These are phyloP conservation scores for Cactoblastis cactorum DNA, from an alignment of 2,888 invertebrate genomes.

Conservation along the genomic window DNA sequence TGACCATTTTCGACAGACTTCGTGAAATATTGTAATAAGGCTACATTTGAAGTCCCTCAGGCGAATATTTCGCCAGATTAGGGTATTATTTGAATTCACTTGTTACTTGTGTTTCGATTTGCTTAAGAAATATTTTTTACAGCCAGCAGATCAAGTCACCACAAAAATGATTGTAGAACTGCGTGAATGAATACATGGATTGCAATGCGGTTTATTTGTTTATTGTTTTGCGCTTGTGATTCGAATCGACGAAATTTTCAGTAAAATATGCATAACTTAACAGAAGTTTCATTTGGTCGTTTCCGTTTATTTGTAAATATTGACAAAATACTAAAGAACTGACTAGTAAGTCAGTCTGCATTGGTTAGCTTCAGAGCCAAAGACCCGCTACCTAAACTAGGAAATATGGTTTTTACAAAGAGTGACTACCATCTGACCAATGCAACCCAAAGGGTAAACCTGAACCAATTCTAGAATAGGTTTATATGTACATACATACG, in stretches of 20 bases:
- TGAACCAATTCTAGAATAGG: too few species aligned
- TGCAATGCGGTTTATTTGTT: slow-evolving; percentile 62
- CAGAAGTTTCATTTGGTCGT: slow-evolving; percentile 24
- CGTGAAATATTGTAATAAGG: slow-evolving; percentile 19
- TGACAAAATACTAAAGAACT: background rate
- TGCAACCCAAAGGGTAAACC: too few species aligned
- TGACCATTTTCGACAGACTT: slow-evolving; percentile 59
- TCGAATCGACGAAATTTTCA: slow-evolving; percentile 42
- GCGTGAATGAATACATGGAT: slow-evolving; percentile 41
- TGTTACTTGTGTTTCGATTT: background rate
- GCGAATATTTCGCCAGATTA: slow-evolving; percentile 36
- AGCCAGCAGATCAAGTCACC: slow-evolving; percentile 19
- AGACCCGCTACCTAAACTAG: too few species aligned
- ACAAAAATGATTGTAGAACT: slow-evolving; percentile 30
- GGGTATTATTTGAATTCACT: slow-evolving; percentile 29
- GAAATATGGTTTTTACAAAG: too few species aligned
- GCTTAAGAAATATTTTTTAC: background rate
- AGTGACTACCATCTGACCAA: too few species aligned
- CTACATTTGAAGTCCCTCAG: slow-evolving; percentile 29
- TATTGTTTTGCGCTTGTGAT: slow-evolving; percentile 39
- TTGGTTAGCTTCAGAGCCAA: too few species aligned
- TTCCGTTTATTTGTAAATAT: slow-evolving; percentile 23
- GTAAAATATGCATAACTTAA: slow-evolving; percentile 48
- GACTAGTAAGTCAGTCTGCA: background rate
- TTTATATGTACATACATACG: too few species aligned